Evolutionary conservation across 2,113 vertebrate species (phyloP).

Genomic region (Saccopteryx leptura): DNA sequence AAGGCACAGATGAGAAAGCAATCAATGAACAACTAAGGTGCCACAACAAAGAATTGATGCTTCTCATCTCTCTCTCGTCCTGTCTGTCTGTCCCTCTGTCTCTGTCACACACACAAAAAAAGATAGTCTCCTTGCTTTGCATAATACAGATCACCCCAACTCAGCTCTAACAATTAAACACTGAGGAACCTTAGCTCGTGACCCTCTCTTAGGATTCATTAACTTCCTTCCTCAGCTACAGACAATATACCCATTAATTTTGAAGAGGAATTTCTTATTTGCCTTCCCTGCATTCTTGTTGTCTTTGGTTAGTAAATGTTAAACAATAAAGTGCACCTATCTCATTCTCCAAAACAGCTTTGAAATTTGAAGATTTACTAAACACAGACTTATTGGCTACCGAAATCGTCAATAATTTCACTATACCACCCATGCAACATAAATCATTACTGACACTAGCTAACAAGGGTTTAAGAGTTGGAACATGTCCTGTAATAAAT

Average conservation of each 20-base stretch:
- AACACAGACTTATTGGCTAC: slow-evolving; percentile 94
- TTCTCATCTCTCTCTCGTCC: too few species aligned
- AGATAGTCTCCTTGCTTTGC: background rate
- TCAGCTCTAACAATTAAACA: background rate
- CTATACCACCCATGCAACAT: slow-evolving; percentile 92
- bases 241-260: slow-evolving; percentile 80
- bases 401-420: slow-evolving; percentile 96
- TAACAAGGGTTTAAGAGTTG: slow-evolving; percentile 96
- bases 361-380: slow-evolving; percentile 94
- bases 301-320: slow-evolving; percentile 85
- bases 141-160: slow-evolving; percentile 26
- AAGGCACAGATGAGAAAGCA: too few species aligned
- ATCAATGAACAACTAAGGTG: too few species aligned
- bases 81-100: too few species aligned
- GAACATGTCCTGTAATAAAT: slow-evolving; percentile 99
- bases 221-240: slow-evolving; percentile 75
- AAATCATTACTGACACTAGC: slow-evolving; percentile 96
- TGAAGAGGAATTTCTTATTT: slow-evolving; percentile 81
- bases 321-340: slow-evolving; percentile 90
- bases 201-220: slow-evolving; percentile 65
- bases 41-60: too few species aligned
- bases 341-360: slow-evolving; percentile 92
- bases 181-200: slow-evolving; percentile 55
- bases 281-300: slow-evolving; percentile 80
- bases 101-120: too few species aligned